Percentiles rank a stretch among this genome's conserved stretches.
These are phyloP conservation scores for Odontocerum albicorne DNA, from an alignment of 2,888 invertebrate genomes.

Conservation along the genomic window DNA sequence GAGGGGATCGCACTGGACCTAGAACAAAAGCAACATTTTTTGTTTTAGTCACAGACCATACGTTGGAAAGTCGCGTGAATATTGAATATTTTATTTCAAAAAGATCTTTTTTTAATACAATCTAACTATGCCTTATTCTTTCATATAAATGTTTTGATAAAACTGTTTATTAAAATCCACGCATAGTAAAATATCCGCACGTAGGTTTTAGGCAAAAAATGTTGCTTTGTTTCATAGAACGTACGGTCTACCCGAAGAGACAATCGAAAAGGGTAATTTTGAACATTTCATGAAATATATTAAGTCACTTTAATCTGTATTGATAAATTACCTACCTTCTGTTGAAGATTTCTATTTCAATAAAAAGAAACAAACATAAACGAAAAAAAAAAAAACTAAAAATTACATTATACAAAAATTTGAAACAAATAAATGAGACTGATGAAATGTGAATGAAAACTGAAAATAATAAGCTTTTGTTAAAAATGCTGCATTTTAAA, in stretches of 20 bases:
- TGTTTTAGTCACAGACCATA: slow-evolving; percentile 35
- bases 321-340: slow-evolving; percentile 6
- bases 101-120: slow-evolving; percentile 1
- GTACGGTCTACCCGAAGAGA: slow-evolving; percentile 31
- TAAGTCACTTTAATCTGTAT: too few relatives aligned
- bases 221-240: slow-evolving; percentile 36
- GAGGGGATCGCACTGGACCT: slow-evolving; percentile 58
- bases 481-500: too few relatives aligned
- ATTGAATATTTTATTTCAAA: slow-evolving; percentile 1
- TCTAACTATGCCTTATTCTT: too few relatives aligned
- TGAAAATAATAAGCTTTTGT: too few relatives aligned
- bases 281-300: slow-evolving; percentile 6
- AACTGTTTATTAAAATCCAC: background rate
- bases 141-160: background rate
- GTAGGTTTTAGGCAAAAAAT: slow-evolving; percentile 35
- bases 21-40: slow-evolving; percentile 46
- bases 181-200: too few relatives aligned
- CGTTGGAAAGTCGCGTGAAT: slow-evolving; percentile 19
- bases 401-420: too few relatives aligned
- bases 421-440: too few relatives aligned
- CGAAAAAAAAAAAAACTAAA: background rate
- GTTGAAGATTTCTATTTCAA: background rate
- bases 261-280: too few relatives aligned
- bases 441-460: too few relatives aligned
- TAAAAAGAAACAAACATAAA: background rate